These are phyloP conservation scores for Phasia obesa DNA, from an alignment of 2,888 invertebrate species.

Conservation along the genomic window DNA sequence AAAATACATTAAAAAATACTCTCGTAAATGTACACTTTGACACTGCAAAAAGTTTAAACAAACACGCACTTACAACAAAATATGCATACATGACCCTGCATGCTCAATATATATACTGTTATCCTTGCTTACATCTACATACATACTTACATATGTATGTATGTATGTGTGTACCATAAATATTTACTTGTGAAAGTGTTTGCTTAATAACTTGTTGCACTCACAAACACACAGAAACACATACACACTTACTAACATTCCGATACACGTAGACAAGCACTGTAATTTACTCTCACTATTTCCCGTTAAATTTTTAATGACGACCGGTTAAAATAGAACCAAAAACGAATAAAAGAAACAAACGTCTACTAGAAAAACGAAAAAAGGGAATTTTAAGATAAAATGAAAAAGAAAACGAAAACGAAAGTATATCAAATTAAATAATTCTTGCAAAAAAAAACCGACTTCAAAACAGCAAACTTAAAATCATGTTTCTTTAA, in stretches of 20 bases:
- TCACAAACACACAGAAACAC: constrained; percentile 14
- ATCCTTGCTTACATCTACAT: constrained; percentile 19
- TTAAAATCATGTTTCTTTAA: no score
- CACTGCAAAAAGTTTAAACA: constrained; percentile 16
- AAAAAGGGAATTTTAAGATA: not conserved
- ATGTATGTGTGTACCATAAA: not conserved
- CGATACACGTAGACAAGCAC: constrained; percentile 4
- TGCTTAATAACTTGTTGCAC: constrained; percentile 69
- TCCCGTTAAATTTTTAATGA: constrained; percentile 41
- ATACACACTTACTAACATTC: not conserved
- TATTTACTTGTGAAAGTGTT: constrained; percentile 39
- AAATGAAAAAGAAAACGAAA: constrained; percentile 21
- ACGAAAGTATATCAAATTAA: no score
- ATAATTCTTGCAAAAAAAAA: no score
- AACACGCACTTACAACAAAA: not conserved
- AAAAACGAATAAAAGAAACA: constrained; percentile 6
- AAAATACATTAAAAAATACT: not conserved
- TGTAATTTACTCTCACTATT: constrained; percentile 13
- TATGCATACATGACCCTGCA: constrained; percentile 36
- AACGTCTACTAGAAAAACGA: not conserved
- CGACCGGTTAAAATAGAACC: constrained; percentile 43
- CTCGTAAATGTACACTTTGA: constrained; percentile 2
- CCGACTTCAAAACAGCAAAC: no score
- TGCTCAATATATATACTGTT: constrained; percentile 2
- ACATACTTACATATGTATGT: not conserved